Evolutionary conservation across 2,113 vertebrate species (phyloP).

Genomic region (Hypocryptadius cinnamomeus): DNA sequence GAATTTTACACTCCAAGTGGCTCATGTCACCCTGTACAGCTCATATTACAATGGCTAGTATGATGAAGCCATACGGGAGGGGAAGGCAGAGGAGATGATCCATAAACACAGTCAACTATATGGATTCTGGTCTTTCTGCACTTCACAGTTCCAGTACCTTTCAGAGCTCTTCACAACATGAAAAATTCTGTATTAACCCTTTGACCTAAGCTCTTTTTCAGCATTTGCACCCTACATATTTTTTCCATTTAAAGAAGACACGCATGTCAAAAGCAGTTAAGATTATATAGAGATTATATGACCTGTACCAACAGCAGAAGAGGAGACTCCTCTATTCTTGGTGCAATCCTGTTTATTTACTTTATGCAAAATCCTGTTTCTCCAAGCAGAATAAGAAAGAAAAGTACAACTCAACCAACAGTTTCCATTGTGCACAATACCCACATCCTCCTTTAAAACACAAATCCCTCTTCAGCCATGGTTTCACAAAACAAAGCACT

Average conservation of each 20-base stretch:
- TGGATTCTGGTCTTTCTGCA: background rate
- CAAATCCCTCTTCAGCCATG: conserved; percentile 6
- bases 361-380: background rate
- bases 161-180: background rate
- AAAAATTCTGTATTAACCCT: background rate
- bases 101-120: background rate
- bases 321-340: background rate
- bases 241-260: background rate
- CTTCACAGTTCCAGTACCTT: background rate
- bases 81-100: background rate
- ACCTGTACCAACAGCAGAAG: background rate
- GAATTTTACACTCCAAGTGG: background rate
- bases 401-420: background rate
- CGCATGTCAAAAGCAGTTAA: background rate
- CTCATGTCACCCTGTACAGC: background rate
- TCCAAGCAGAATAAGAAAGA: background rate
- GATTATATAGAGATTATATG: background rate
- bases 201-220: background rate
- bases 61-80: background rate
- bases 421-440: background rate
- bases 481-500: conserved; percentile 27
- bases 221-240: background rate
- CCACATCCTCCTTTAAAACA: conserved; percentile 15
- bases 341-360: background rate
- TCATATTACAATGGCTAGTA: background rate